Evolutionary conservation across 2,888 invertebrate species (phyloP), one percentile per base, ranked within the genome.

Genomic region (Phortica magna): DNA sequence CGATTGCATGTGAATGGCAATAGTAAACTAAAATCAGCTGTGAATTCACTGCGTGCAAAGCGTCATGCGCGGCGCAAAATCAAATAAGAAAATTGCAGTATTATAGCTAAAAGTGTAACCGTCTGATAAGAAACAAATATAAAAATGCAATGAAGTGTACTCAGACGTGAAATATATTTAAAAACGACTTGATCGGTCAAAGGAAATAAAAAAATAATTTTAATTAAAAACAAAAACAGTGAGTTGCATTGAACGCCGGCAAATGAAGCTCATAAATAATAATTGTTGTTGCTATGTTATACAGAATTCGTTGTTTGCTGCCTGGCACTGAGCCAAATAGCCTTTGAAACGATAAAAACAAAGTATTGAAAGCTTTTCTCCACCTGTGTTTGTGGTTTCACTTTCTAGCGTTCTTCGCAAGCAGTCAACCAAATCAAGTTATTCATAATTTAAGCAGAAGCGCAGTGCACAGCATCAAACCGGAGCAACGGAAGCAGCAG

Each of bases 1-100:
- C 74, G 83, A 42, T 4, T 0, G 10, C 48, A 22, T 31, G 80
- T 59, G 82, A 83, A 80, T 79, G 75, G 17, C 53, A 22, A 1
- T 12, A 48, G 14, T 48, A 9, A 14, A 12, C 9, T 48, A 7
- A 12, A 48, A 48, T 48, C 48, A 48, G 59, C 42, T 74, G 65
- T 80, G 80, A 80, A 74, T 48, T 12, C 0, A 0, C 5, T 48
- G 14, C 10, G 1, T 2, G 48, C 17, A 19, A 59, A 19, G 59
- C 19, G 59, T 10, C 59, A 59, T 59, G 59, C 59, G 59, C 59
- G 14, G 9, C 19, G 59, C 59, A 59, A 59, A 59, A 59, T 59
- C 22, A 14, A 48, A 48, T 48, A 48, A 9, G 14, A 14, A 12
- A 14, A 48, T 48, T 31, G 31, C 31, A 31, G 31, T 31, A 1